Evolutionary conservation across 1,140 invertebrate genomes (phyloP).

Genomic region (Papilio glaucus): DNA sequence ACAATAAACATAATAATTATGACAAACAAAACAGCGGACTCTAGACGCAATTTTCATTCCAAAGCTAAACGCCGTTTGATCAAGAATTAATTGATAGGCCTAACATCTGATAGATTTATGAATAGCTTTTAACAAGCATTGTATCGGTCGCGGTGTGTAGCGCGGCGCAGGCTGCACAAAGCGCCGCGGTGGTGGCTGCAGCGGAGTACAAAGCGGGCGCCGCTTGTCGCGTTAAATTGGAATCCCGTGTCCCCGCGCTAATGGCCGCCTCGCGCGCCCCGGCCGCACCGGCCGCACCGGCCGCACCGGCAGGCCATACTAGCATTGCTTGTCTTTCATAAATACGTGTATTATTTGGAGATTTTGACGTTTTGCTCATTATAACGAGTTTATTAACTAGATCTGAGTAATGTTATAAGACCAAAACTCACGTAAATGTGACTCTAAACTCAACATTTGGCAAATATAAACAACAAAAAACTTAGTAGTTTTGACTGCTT

Average conservation of each 20-base stretch:
- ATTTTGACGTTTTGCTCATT: no score
- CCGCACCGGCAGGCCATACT: not conserved
- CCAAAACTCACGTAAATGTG: no score
- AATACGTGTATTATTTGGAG: no score
- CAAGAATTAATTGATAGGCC: not conserved
- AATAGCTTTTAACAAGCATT: not conserved
- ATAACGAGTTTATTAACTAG: no score
- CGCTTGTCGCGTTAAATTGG: conserved; percentile 6
- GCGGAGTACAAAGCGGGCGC: conserved; percentile 15
- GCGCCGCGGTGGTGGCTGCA: not conserved
- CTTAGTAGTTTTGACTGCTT: no score
- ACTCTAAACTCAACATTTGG: no score
- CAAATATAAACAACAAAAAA: no score
- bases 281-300: not conserved
- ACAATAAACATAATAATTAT: no score
- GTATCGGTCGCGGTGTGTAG: not conserved
- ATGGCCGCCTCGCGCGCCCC: not conserved
- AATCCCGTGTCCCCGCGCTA: conserved; percentile 5
- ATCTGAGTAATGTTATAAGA: no score
- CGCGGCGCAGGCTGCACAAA: no score
- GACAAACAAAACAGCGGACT: no score
- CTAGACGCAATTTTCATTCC: no score
- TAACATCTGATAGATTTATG: not conserved
- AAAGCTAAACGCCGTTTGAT: not conserved
- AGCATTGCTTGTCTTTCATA: not conserved